phyloP scores from a whole-genome alignment of 2,797 vertebrate genomes.

The Lophura swinhoii region DNA sequence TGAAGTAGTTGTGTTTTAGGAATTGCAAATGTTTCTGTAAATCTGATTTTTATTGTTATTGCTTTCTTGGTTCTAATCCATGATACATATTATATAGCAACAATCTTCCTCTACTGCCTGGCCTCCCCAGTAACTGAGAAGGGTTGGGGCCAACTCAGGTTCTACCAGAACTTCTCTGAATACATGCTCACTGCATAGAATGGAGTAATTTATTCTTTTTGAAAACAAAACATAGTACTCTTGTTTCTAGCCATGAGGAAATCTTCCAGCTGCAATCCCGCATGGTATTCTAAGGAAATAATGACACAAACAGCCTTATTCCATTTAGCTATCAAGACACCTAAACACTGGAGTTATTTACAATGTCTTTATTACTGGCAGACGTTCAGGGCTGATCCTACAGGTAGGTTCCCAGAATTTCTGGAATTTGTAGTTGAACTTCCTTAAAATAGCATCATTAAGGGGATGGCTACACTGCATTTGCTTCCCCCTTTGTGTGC shows the following conservation, averaged over 20 bases:
- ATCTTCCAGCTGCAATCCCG: conserved; percentile 42
- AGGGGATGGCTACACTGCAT: conserved; percentile 2
- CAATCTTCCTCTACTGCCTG: not conserved
- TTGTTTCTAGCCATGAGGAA: conserved; percentile 29
- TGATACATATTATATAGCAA: not conserved
- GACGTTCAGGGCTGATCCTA: not conserved
- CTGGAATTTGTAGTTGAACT: conserved; percentile 5
- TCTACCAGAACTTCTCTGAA: not conserved
- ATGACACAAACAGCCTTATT: conserved; percentile 36
- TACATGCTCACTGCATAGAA: not conserved
- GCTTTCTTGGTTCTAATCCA: not conserved
- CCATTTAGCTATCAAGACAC: conserved; percentile 7
- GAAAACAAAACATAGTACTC: conserved; percentile 49
- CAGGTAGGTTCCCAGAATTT: conserved; percentile 5
- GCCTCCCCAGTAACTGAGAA: not conserved
- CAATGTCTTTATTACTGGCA: not conserved
- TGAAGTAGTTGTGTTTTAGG: not conserved
- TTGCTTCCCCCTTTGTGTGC: conserved; percentile 13
- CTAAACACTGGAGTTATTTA: conserved; percentile 3
- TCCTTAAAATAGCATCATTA: conserved; percentile 32
- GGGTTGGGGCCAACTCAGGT: not conserved
- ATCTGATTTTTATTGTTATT: not conserved
- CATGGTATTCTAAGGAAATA: conserved; percentile 35
- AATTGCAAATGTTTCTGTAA: not conserved
- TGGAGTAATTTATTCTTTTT: conserved; percentile 13